Base-by-base conservation (phyloP, 1,140 invertebrate species). In the Camponotus floridanus region DNA sequence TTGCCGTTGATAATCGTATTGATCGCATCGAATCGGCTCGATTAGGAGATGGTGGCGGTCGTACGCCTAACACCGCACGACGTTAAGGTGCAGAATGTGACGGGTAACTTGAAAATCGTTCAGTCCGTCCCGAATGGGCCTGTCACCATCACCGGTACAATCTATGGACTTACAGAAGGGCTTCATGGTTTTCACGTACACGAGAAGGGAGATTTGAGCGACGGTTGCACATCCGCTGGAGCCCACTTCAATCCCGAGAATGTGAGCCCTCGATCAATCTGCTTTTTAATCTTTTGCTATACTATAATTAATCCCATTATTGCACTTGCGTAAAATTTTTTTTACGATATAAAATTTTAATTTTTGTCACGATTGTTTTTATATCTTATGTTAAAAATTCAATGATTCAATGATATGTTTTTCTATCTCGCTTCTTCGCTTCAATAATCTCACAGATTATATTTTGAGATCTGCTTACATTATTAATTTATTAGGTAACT, bases 131-230 rank as follows among this genome's bases (percentile, higher is more conserved):
- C 36, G 2, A 96, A 96, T 4, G 95, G 96, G 85, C 95, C 95
- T 2, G 96, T 98, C 39, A 94, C 93, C 31, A 94, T 98, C 5
- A 95, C 95, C 61, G 98, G 98, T 13, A 95, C 95, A 64, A 95
- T 99, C 61, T 94, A 91, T 11, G 98, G 98, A 15, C 95, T 99
- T 7, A 95, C 96, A 1, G 94, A 96, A 55, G 96, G 96, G 13
- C 93, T 95, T 33, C 97, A 98, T 92, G 99, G 98, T 15, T 99
- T 99, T 95, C 99, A 99, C 92, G 96, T 99, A 21, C 99, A 99
- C 92, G 97, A 98, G 92, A 96, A 97, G 93, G 98, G 98, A 87
- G 98, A 99, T 92, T 93, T 98, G 26, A 96, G 96, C 42, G 96
- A 97, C 87, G 97, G 97, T 9, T 98, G 98, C 91, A 81, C 91